Evolutionary conservation across 1,140 invertebrate species (phyloP), one percentile per base, ranked within the genome.

Genomic region (Chrysopa pallens): DNA sequence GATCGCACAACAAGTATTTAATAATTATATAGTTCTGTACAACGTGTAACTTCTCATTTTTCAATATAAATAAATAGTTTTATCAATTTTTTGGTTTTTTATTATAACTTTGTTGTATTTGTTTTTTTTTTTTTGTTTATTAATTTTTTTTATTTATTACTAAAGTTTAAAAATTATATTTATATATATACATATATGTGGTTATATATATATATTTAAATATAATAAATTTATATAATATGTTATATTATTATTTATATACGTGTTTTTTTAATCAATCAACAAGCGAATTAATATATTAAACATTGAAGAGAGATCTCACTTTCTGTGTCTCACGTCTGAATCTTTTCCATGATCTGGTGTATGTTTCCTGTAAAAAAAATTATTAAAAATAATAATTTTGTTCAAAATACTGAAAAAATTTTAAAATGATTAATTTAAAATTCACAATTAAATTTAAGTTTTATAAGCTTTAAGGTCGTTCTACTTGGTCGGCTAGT

Each of bases 331-430:
- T 45, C 58, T 53, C 40, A 60, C 48, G 38, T 56, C 58, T 8
- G 56, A 50, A 14, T 58, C 58, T 50, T 58, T 59, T 33, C 56
- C 56, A 39, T 60, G 53, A 46, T 60, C 58, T n/a, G 58, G 56
- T 29, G 58, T 60, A 42, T 57, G 57, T 51, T 60, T 60, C 47
- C 57, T 59, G 42, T 37, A 48, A 52, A 46, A 17, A 46, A 33
- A 35, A 33, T 11, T 33, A 33, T 33, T 33, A 2, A 23, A 5
- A 23, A 23, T 23, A 23, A 23, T 23, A 23, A n/a, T 23, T 23
- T 23, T 3, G 17, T 23, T 23, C 5, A 23, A 23, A 23, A n/a
- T n/a, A n/a, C n/a, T n/a, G n/a, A n/a, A n/a, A n/a, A n/a, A n/a
- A n/a, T n/a, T n/a, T n/a, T n/a, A n/a, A n/a, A n/a, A n/a, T n/a